Evolutionary conservation across 2,888 invertebrate genomes (phyloP), one percentile per base, ranked within the genome.

Genomic region (Harpagoxenus sublaevis): DNA sequence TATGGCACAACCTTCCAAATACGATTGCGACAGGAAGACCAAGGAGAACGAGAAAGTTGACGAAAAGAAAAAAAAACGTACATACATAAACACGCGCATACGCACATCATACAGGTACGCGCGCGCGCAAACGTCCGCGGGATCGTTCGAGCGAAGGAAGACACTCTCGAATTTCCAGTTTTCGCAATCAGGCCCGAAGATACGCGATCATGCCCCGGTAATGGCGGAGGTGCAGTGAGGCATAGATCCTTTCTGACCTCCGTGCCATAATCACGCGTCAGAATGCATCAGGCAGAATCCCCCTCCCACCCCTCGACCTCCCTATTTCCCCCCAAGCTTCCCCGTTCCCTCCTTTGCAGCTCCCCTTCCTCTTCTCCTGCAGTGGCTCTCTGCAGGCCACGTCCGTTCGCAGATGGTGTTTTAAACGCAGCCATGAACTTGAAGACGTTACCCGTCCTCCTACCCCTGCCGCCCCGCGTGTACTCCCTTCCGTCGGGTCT

Each of bases 201-300:
- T 89, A 90, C 53, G 88, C 89, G 90, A 90, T 88, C 87, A 84
- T 89, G 88, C 83, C 84, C 85, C 83, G 88, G 92, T 93, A 94
- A 94, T 94, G 94, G 93, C 93, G 93, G 92, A 90, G 91, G 92
- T 91, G 94, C 94, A 94, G 94, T 94, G 91, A 94, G 87, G 93
- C 94, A 91, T 94, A 94, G 94, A 94, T 94, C 94, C 94, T 94
- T 90, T 91, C 92, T 93, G 94, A 94, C 94, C 93, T 94, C 93
- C 93, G 92, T 93, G 93, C 92, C 86, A 93, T 94, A 94, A 94
- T 94, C 94, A 94, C 94, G 94, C 93, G 94, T 94, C 94, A 93
- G 94, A 94, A 94, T 92, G 93, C 93, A 93, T 92, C 93, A 87
- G 88, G 73, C 89, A 75, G 82, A 53, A 62, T 86, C 86, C 45